phyloP scores from a whole-genome alignment of 2,888 invertebrate species.

The Zeuzera pyrina region DNA sequence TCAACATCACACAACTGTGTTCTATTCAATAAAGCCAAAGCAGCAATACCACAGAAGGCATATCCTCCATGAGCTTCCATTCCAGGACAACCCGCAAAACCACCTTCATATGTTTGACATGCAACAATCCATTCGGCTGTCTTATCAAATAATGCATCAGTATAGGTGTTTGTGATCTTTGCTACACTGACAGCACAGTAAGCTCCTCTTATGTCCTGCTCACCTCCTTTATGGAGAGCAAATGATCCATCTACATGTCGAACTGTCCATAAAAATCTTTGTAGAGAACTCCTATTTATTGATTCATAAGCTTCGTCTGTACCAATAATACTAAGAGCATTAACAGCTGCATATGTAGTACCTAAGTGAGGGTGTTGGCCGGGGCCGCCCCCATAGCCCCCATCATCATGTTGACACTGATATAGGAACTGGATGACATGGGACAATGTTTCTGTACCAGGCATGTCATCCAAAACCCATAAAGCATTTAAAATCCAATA shows the following conservation, averaged over 20 bases:
- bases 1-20: slow-evolving; percentile 82
- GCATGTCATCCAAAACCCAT: slow-evolving; percentile 75
- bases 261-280: slow-evolving; percentile 84
- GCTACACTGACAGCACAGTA: slow-evolving; percentile 97
- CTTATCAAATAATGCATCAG: slow-evolving; percentile 83
- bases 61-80: slow-evolving; percentile 99
- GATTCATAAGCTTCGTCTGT: slow-evolving; percentile 88
- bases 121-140: slow-evolving; percentile 94
- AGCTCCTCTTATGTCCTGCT: slow-evolving; percentile 94
- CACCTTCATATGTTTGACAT: slow-evolving; percentile 99
- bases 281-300: slow-evolving; percentile 85
- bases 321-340: slow-evolving; percentile 91
- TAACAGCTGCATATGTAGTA: slow-evolving; percentile 97
- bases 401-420: slow-evolving; percentile 82
- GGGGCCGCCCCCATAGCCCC: slow-evolving; percentile 97
- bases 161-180: slow-evolving; percentile 85
- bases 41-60: slow-evolving; percentile 96
- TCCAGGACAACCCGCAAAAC: slow-evolving; percentile 90
- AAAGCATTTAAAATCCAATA: slow-evolving; percentile 97
- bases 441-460: slow-evolving; percentile 49
- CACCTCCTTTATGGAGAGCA: slow-evolving; percentile 92
- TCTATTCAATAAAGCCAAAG: slow-evolving; percentile 86
- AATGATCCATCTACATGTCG: slow-evolving; percentile 92
- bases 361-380: slow-evolving; percentile 94
- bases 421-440: slow-evolving; percentile 49